Evolutionary conservation across 2,113 vertebrate species (phyloP).

Genomic region (Empidonax alnorum): DNA sequence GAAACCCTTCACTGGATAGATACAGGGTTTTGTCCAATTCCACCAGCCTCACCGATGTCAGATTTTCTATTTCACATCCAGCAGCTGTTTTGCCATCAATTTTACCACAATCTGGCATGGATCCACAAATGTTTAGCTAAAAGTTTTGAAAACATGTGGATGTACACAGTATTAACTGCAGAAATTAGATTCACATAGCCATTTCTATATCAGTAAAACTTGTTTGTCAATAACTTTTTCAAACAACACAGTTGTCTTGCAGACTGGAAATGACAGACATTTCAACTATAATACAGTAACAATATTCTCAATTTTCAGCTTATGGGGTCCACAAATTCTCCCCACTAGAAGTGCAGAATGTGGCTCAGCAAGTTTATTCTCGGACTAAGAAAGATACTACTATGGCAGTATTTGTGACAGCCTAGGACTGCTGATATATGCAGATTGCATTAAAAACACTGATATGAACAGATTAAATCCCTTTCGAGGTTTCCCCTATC

Average conservation of each 20-base stretch:
- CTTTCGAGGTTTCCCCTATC: not conserved
- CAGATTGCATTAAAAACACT: not conserved
- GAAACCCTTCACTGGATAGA: constrained; percentile 84
- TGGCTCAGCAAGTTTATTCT: not conserved
- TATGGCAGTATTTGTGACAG: not conserved
- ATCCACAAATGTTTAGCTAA: constrained; percentile 90
- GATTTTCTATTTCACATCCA: constrained; percentile 82
- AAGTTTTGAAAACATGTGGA: not conserved
- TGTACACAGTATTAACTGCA: not conserved
- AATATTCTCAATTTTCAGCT: not conserved
- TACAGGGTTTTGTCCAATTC: constrained; percentile 81
- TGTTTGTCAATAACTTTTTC: not conserved
- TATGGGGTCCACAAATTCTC: not conserved
- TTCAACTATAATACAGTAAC: not conserved
- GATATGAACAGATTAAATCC: not conserved
- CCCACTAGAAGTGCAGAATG: not conserved
- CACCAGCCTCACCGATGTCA: constrained; percentile 66
- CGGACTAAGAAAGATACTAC: not conserved
- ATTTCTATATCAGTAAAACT: not conserved
- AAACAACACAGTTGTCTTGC: not conserved
- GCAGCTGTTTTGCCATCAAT: constrained; percentile 48
- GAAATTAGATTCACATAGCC: not conserved
- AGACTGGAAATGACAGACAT: not conserved
- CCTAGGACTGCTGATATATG: not conserved
- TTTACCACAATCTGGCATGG: constrained; percentile 71